Evolutionary conservation across 2,888 invertebrate species (phyloP).

Genomic region (Tachystola acroxantha): DNA sequence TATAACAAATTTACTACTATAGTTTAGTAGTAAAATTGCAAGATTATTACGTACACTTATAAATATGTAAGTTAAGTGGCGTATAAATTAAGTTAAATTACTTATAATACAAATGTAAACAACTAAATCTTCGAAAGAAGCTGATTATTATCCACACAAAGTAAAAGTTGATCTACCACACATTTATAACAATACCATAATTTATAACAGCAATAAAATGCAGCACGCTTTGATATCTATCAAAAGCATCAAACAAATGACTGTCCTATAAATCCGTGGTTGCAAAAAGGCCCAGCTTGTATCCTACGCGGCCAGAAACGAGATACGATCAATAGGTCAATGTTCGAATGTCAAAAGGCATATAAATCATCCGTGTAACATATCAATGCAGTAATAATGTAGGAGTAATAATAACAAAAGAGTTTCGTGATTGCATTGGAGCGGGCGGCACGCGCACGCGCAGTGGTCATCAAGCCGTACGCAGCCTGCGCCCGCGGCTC

Average conservation of each 20-base stretch:
- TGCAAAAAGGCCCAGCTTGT: conserved; percentile 32
- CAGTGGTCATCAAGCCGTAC: background rate
- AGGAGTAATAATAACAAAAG: conserved; percentile 43
- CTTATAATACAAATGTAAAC: too few species aligned
- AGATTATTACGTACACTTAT: too few species aligned
- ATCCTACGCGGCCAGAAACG: conserved; percentile 22
- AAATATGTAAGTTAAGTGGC: too few species aligned
- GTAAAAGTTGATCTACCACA: conserved; percentile 28
- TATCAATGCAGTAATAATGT: conserved; percentile 52
- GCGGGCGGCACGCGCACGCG: conserved; percentile 27
- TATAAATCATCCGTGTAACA: conserved; percentile 61
- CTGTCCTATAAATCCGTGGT: conserved; percentile 27
- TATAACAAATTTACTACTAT: too few species aligned
- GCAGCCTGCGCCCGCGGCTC: conserved; percentile 20
- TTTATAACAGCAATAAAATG: conserved; percentile 32
- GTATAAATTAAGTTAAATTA: too few species aligned
- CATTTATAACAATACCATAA: conserved; percentile 30
- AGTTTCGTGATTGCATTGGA: conserved; percentile 44
- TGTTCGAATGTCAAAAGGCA: conserved; percentile 45
- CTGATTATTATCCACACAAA: conserved; percentile 23
- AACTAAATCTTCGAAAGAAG: conserved; percentile 23
- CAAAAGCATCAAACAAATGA: conserved; percentile 28
- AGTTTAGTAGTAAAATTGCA: too few species aligned
- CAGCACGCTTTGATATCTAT: conserved; percentile 29
- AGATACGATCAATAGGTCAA: conserved; percentile 47